A percentile compares a stretch with the other conserved stretches of the same genome.
Evolutionary conservation across 2,888 invertebrate genomes (phyloP).

Genomic region (Tubiluchus corallicola): DNA sequence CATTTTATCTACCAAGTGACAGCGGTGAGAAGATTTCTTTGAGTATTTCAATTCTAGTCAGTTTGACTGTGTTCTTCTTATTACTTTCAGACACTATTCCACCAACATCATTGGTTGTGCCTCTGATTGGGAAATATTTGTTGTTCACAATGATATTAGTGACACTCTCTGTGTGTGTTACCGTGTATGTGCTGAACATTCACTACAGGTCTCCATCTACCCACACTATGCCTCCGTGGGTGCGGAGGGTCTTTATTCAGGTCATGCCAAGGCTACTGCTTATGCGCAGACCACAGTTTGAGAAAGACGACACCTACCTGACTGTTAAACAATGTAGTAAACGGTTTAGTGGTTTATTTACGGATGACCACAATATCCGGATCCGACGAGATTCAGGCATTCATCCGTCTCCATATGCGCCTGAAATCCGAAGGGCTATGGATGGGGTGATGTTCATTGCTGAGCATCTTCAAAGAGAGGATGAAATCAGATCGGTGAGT

Average conservation of each 20-base stretch:
- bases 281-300: constrained; percentile 82
- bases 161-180: constrained; percentile 30
- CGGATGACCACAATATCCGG: no score
- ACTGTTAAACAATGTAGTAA: no score
- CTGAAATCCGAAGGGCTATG: constrained; percentile 73
- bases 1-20: constrained; percentile 59
- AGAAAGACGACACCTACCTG: no score
- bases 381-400: no score
- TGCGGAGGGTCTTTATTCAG: constrained; percentile 79
- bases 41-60: constrained; percentile 94
- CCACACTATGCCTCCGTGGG: constrained; percentile 93
- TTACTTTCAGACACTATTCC: constrained; percentile 39
- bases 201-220: constrained; percentile 96
- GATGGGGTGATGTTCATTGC: constrained; percentile 91
- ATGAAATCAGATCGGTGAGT: constrained; percentile 76
- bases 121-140: constrained; percentile 56
- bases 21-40: constrained; percentile 83
- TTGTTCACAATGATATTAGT: constrained; percentile 92
- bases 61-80: constrained; percentile 96
- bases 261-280: constrained; percentile 74
- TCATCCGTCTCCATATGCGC: constrained; percentile 43
- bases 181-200: constrained; percentile 63
- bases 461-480: constrained; percentile 89
- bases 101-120: constrained; percentile 17
- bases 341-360: no score